Base-by-base conservation (phyloP, 2,113 vertebrate species). In the Callithrix jacchus region DNA sequence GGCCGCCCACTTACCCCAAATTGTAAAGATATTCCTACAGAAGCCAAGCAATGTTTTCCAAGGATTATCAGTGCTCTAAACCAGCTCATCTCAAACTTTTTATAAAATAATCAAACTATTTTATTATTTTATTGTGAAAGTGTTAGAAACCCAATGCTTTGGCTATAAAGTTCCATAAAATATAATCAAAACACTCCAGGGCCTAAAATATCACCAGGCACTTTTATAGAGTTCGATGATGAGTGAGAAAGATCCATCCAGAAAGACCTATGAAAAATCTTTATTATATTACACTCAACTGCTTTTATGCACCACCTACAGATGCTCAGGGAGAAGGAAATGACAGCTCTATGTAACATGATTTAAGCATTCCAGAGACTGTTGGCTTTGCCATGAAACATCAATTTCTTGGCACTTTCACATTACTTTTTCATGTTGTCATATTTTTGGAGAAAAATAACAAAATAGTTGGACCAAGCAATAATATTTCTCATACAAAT, bases 371-470 rank as follows among this genome's bases (percentile, higher is more conserved):
- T 80, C 37, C 16, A 56, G 64, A 94, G 42, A n/a, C 25, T 74
- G 2, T 40, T 80, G 58, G 71, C 35, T 90, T 74, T 81, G n/a
- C 52, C 54, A 52, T n/a, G 61, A 83, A 89, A 81, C 56, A 96
- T 88, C 96, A 95, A 54, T 54, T 85, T 94, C 86, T 68, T 14
- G 0, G 40, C 20, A 96, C 21, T 17, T 95, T 81, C 66, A 58
- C 35, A 8, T 91, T 83, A 70, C 32, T 20, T 94, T 97, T 84
- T 96, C 42, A 84, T 95, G 71, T 74, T 66, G 35, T 45, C 92
- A 21, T 87, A 88, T 79, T 70, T 96, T 20, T 77, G 21, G 0
- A 32, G 42, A 97, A 97, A 95, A 45, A 49, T 61, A 90, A 73
- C 40, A 96, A 83, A 85, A 9, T 13, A 85, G 79, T 93, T 89